Evolutionary conservation across 2,797 vertebrate genomes (phyloP).

Genomic region (Erpetoichthys calabaricus): DNA sequence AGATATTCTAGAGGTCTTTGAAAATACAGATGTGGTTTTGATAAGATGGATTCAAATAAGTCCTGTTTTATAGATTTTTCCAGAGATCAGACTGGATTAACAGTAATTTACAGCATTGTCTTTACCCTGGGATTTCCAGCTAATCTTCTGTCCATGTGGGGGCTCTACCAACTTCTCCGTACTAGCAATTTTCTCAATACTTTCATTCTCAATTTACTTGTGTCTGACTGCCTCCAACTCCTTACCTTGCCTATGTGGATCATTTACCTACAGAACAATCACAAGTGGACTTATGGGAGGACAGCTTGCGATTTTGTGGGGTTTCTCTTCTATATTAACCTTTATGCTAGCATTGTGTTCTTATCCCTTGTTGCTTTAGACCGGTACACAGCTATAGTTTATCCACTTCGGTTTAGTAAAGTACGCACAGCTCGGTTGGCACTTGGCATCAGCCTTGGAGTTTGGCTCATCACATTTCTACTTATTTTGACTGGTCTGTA

Average conservation of each 20-base stretch:
- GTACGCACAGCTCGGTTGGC: conserved; percentile 33
- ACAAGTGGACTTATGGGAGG: conserved; percentile 42
- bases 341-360: conserved; percentile 58
- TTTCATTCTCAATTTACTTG: conserved; percentile 55
- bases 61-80: too few species aligned
- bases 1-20: too few species aligned
- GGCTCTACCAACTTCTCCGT: conserved; percentile 50
- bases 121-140: conserved; percentile 57
- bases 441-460: conserved; percentile 2
- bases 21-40: too few species aligned
- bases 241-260: conserved; percentile 61
- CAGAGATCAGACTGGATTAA: conserved; percentile 28
- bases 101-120: conserved; percentile 51
- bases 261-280: conserved; percentile 42
- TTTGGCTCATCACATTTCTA: conserved; percentile 51
- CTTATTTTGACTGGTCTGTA: conserved; percentile 52
- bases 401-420: conserved; percentile 49
- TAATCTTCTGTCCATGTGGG: conserved; percentile 60
- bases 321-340: conserved; percentile 55
- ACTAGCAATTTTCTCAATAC: conserved; percentile 44
- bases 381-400: conserved; percentile 57
- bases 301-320: conserved; percentile 51
- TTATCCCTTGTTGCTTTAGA: conserved; percentile 56
- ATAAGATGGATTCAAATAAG: too few species aligned
- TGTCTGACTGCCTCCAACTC: conserved; percentile 58